Base-by-base conservation (phyloP, 2,888 invertebrate genomes). In the Nebria brevicollis region DNA sequence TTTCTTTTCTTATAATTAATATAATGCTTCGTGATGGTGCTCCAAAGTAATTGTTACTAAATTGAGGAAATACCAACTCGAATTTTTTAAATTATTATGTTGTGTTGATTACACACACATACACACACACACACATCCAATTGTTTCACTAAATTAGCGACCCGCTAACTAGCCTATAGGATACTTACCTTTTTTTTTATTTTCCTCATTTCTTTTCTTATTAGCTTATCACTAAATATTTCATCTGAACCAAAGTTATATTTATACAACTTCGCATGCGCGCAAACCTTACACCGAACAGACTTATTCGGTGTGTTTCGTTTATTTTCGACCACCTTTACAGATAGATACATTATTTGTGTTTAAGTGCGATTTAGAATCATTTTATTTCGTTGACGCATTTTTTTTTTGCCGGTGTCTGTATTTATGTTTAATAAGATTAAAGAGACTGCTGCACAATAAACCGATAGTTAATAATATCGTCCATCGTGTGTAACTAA, bases 31-130 rank as follows among this genome's bases (percentile, higher is more conserved):
- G 20, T 78, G 41, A 42, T 43, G 43, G 7, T 54, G 54, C 54
- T 8, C 4, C 54, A 54, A 54, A 54, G 79, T 79, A 79, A 79
- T 74, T 79, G 79, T 79, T 79, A 79, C 79, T 79, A 79, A 79
- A 79, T 79, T 79, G 79, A 79, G 79, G 79, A 79, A 79, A 74
- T 79, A 54, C 68, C 6, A 10, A 68, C 15, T n/a, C 68, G 20
- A 68, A 25, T 68, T 66, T 66, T 8, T 13, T 66, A 66, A 66
- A 66, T 66, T 66, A 25, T 66, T 25, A 66, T 66, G n/a, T 66
- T 66, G 66, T 66, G 20, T 66, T 54, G 54, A 25, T 66, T 66
- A 25, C 15, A n/a, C 66, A 66, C 66, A 66, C 66, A 66, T n/a
- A n/a, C 66, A 66, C 66, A 66, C 66, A 66, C 66, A 66, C 25